Percentiles rank a stretch among this genome's conserved stretches.
These are phyloP conservation scores for Centrocercus urophasianus DNA, from an alignment of 2,113 vertebrate species.

Conservation along the genomic window DNA sequence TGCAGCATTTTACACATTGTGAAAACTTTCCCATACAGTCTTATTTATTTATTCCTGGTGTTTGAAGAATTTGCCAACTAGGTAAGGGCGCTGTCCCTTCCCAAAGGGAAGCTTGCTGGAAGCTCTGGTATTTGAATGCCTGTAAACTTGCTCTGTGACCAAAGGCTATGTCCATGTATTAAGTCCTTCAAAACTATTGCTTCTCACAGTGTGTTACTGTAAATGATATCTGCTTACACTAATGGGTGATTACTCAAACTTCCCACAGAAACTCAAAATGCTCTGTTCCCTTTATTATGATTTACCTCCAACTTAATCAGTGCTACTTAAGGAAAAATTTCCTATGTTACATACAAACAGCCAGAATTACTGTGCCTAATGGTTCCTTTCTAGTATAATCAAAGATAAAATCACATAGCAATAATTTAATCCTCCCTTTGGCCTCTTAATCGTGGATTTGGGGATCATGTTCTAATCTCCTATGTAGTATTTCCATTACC, in stretches of 20 bases:
- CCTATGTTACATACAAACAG: background rate
- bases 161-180: slow-evolving; percentile 7
- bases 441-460: background rate
- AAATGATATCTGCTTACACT: slow-evolving; percentile 38
- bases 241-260: slow-evolving; percentile 44
- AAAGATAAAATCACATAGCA: background rate
- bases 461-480: background rate
- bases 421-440: background rate
- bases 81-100: slow-evolving; percentile 2
- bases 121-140: slow-evolving; percentile 15
- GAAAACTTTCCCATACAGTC: background rate
- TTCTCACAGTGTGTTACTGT: slow-evolving; percentile 17
- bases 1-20: background rate
- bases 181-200: slow-evolving; percentile 24
- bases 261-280: slow-evolving; percentile 22
- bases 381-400: background rate
- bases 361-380: background rate
- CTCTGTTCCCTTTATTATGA: background rate
- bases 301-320: slow-evolving; percentile 14
- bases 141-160: slow-evolving; percentile 27
- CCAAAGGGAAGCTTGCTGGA: background rate
- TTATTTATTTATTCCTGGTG: slow-evolving; percentile 23
- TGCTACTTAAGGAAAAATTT: slow-evolving; percentile 2
- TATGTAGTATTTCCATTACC: background rate
- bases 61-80: slow-evolving; percentile 14